Conservation (phyloP, 2,888 invertebrate species). For the Meghimatium bilineatum region DNA sequence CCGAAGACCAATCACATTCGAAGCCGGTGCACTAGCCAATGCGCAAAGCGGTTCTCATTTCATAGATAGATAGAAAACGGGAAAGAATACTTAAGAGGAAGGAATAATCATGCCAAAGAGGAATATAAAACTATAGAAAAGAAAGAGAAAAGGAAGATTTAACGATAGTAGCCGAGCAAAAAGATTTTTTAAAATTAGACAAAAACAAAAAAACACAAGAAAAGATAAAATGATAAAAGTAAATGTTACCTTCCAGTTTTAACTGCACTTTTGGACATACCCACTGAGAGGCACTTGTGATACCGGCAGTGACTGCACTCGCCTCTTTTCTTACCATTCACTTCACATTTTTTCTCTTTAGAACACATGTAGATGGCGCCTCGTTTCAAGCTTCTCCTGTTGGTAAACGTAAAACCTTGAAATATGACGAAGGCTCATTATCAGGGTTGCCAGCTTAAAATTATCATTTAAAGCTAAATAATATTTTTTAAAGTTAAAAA, state of each 20-base stretch:
- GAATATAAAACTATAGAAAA: not conserved
- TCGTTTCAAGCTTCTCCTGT: constrained; percentile 69
- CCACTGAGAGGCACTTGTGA: constrained; percentile 22
- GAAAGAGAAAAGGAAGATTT: not conserved
- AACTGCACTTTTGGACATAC: constrained; percentile 32
- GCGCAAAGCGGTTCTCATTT: too few relatives aligned
- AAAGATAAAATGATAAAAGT: not conserved
- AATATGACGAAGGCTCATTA: too few relatives aligned
- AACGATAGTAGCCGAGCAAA: not conserved
- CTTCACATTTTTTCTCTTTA: constrained; percentile 58
- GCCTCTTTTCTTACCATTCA: constrained; percentile 35
- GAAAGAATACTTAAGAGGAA: not conserved
- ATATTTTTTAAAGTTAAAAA: too few relatives aligned
- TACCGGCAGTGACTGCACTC: constrained; percentile 31
- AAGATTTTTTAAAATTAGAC: not conserved
- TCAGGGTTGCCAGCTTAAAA: too few relatives aligned
- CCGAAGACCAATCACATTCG: too few relatives aligned
- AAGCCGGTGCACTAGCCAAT: too few relatives aligned
- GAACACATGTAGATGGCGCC: constrained; percentile 65
- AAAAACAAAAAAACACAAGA: not conserved
- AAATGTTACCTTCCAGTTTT: constrained; percentile 13
- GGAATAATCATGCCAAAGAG: not conserved
- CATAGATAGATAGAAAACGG: not conserved
- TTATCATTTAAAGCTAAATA: too few relatives aligned
- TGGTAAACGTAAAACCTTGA: constrained; percentile 59